Evolutionary conservation across 2,113 vertebrate genomes (phyloP).

Genomic region (Nothoprocta perdicaria): DNA sequence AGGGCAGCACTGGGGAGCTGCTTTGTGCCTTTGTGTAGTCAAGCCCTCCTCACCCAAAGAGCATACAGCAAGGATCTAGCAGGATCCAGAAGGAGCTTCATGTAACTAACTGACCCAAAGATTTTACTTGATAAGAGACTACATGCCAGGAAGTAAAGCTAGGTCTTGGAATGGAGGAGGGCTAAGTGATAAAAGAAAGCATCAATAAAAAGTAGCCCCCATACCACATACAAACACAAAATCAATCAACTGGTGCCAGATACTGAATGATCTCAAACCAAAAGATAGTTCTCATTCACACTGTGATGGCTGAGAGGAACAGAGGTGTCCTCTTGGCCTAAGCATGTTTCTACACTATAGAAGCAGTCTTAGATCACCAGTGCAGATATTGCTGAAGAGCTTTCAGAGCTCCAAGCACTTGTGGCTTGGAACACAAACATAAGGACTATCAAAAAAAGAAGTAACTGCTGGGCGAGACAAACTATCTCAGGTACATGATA

Average conservation of each 20-base stretch:
- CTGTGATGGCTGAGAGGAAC: neutral
- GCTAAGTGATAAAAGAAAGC: neutral
- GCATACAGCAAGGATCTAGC: neutral
- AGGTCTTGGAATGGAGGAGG: neutral
- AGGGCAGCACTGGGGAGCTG: neutral
- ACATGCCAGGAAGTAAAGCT: neutral
- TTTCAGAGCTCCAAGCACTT: neutral
- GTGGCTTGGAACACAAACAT: neutral
- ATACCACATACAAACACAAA: neutral
- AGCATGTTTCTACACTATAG: neutral
- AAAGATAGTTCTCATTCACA: neutral
- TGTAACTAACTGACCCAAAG: neutral
- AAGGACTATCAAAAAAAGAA: neutral
- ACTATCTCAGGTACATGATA: neutral
- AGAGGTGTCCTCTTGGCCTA: neutral
- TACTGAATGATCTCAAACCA: neutral
- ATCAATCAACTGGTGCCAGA: neutral
- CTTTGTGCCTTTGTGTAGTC: neutral
- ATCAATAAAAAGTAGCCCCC: neutral
- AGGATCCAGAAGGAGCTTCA: neutral
- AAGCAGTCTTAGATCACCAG: neutral
- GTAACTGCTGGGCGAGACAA: neutral
- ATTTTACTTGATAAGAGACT: neutral
- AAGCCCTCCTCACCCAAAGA: neutral
- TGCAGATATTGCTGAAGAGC: neutral